Evolutionary conservation across 1,140 invertebrate species (phyloP), one percentile per base, ranked within the genome.

Genomic region (Drosophila nigrodunni): DNA sequence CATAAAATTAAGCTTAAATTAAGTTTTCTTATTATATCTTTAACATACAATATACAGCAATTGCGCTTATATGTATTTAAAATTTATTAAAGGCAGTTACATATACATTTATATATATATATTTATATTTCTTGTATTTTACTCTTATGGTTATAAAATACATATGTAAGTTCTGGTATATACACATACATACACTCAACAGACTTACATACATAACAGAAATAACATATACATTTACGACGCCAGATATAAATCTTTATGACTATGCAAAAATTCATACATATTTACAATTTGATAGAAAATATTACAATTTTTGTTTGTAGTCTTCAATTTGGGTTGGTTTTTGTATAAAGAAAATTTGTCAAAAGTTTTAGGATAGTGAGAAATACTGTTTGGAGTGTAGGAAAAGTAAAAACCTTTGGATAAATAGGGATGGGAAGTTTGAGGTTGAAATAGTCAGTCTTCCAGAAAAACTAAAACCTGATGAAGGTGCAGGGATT

Each of bases 201-300:
- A 80, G 80, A 88, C 74, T 88, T 82, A 75, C 54, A 79, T 62
- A 68, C 25, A 30, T 30, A 30, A 77, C 79, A 77, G 15, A 74
- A 52, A 79, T 69, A 70, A 30, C 15, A 80, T 77, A 49, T 50
- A 61, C 59, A 35, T 74, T 52, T 61, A 55, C 57, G 65, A 55
- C 57, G 65, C 47, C 71, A 88, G 68, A 75, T 87, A 80, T 82
- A 88, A 77, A 82, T 79, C 25, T 30, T 87, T 82, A 88, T 88
- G 83, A 88, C 85, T 88, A 83, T 88, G 66, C 88, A 88, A 83
- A 88, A 80, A 88, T 83, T 88, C 85, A 89, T 85, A 76, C 75
- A 88, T 88, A 88, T 88, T 89, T 89, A 89, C 85, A 89, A 57
- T 83, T 88, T 46, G 7, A 67, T 57, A 85, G 85, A 83, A 89